phyloP scores from a whole-genome alignment of 2,113 vertebrate genomes.

The Cephalopholis sonnerati region DNA sequence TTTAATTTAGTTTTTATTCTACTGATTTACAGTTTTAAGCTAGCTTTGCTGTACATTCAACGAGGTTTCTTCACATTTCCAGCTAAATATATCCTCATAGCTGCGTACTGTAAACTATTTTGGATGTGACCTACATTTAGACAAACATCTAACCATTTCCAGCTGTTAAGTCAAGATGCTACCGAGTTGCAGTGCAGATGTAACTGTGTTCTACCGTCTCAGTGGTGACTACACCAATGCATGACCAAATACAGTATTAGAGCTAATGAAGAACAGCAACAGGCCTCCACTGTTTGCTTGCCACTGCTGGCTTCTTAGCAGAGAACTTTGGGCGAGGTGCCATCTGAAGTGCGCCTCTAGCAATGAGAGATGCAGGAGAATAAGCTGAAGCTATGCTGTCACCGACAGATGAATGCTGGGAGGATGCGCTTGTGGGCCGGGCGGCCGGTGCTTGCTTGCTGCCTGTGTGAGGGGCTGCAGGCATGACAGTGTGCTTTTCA shows the following conservation, averaged over 20 bases:
- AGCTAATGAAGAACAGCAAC: constrained; percentile 86
- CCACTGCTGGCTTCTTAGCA: constrained; percentile 91
- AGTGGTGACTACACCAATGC: constrained; percentile 35
- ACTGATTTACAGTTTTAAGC: constrained; percentile 4
- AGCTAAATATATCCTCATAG: constrained; percentile 24
- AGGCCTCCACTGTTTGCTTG: constrained; percentile 93
- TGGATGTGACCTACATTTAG: constrained; percentile 24
- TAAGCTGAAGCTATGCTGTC: constrained; percentile 73
- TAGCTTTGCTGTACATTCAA: not conserved
- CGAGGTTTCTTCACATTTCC: not conserved
- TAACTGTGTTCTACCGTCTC: constrained; percentile 33
- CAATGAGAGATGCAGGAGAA: constrained; percentile 87
- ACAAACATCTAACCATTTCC: constrained; percentile 30
- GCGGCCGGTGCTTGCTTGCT: constrained; percentile 73
- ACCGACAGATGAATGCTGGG: constrained; percentile 55
- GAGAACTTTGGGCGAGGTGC: constrained; percentile 96
- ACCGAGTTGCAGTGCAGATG: constrained; percentile 37
- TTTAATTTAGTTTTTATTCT: constrained; percentile 2
- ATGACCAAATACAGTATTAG: constrained; percentile 45
- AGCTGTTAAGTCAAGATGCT: constrained; percentile 32
- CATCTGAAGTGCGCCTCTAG: constrained; percentile 85
- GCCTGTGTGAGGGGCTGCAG: constrained; percentile 64
- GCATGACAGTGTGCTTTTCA: constrained; percentile 71
- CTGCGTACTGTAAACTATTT: constrained; percentile 29
- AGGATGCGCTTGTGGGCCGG: constrained; percentile 52